phyloP scores from a whole-genome alignment of 2,113 vertebrate species.

The Proterorhinus semilunaris region DNA sequence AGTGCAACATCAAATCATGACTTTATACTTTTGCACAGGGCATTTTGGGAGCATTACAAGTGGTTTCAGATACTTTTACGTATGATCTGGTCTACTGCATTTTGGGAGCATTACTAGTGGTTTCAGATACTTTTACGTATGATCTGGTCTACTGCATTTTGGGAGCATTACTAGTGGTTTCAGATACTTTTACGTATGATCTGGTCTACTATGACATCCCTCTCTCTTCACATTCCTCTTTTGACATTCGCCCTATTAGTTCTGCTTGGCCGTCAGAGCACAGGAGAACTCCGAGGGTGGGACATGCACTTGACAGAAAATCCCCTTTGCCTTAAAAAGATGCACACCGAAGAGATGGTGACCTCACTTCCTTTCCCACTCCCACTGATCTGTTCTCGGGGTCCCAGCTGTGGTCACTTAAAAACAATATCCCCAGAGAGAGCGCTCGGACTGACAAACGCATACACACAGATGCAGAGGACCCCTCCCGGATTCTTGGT shows the following conservation, averaged over 20 bases:
- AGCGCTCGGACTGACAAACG: conserved; percentile 38
- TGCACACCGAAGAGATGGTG: conserved; percentile 28
- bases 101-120: conserved; percentile 21
- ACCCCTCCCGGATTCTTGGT: conserved; percentile 55
- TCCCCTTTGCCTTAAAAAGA: conserved; percentile 20
- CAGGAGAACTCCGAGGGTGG: conserved; percentile 22
- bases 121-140: conserved; percentile 15
- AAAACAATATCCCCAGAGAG: conserved; percentile 55
- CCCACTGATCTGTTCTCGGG: conserved; percentile 51
- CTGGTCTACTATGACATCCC: conserved; percentile 17
- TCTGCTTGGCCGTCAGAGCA: conserved; percentile 1
- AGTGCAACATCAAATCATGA: neutral
- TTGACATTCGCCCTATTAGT: conserved; percentile 24
- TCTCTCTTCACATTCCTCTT: conserved; percentile 36
- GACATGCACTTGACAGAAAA: conserved; percentile 25
- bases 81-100: conserved; percentile 21
- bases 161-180: conserved; percentile 26
- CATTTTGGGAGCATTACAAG: conserved; percentile 10
- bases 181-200: conserved; percentile 15
- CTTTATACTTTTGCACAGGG: too few relatives aligned
- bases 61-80: conserved; percentile 22
- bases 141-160: conserved; percentile 1
- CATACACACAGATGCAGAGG: conserved; percentile 51
- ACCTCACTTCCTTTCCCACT: conserved; percentile 68
- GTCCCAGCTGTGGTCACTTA: conserved; percentile 71